A percentile compares a stretch with the other conserved stretches of the same genome.
Conservation (phyloP, 2,113 vertebrate genomes). For the Chrysemys picta region DNA sequence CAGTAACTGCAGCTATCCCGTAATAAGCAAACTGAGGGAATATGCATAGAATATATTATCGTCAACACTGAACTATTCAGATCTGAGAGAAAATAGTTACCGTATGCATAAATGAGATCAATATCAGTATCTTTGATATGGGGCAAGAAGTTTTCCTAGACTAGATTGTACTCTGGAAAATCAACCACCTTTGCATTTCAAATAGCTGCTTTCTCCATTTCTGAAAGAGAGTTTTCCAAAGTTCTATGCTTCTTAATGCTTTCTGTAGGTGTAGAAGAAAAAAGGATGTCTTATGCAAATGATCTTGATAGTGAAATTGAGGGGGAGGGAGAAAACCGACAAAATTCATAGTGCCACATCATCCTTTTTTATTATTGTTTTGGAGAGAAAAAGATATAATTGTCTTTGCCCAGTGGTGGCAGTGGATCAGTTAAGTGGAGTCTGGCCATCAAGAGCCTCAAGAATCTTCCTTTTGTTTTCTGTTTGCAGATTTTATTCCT, state of each 20-base stretch:
- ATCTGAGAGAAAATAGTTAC: conserved; percentile 39
- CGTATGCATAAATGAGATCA: conserved; percentile 29
- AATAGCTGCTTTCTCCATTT: conserved; percentile 50
- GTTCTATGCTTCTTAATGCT: background rate
- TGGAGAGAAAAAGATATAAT: conserved; percentile 49
- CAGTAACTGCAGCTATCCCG: conserved; percentile 1
- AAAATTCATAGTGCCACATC: conserved; percentile 38
- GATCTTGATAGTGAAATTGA: conserved; percentile 24
- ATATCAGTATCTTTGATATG: conserved; percentile 8
- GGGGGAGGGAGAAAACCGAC: conserved; percentile 11
- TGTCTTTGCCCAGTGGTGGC: conserved; percentile 26
- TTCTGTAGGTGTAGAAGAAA: background rate
- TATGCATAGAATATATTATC: conserved; percentile 41
- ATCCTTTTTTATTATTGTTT: conserved; percentile 33
- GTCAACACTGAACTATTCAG: conserved; percentile 36
- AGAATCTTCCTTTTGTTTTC: conserved; percentile 77
- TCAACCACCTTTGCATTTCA: conserved; percentile 62
- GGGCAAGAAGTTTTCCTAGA: conserved; percentile 32
- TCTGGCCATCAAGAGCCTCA: conserved; percentile 50
- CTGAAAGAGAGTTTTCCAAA: background rate
- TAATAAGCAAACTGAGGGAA: conserved; percentile 55
- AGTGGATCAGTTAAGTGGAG: conserved; percentile 35
- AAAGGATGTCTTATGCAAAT: background rate
- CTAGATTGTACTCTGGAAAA: conserved; percentile 49
- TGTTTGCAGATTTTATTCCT: conserved; percentile 94